Percentiles rank a stretch among this genome's conserved stretches.
These are phyloP conservation scores for Lomographa bimaculata DNA, from an alignment of 2,888 invertebrate species.

Conservation along the genomic window DNA sequence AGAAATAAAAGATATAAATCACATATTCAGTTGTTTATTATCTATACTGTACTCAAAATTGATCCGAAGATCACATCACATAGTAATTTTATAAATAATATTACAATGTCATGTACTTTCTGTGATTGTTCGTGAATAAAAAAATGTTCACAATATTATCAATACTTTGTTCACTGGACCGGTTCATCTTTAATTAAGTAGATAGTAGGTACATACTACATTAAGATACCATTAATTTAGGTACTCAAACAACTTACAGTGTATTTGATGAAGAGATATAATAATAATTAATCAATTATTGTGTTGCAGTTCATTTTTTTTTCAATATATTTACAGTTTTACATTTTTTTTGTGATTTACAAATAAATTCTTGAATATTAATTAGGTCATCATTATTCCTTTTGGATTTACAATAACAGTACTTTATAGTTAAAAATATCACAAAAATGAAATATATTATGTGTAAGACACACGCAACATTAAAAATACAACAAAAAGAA, in stretches of 20 bases:
- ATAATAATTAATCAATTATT: conserved; percentile 70
- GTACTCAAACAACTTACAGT: conserved; percentile 80
- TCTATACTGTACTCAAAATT: conserved; percentile 90
- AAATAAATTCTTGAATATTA: conserved; percentile 84
- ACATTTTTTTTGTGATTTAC: conserved; percentile 84
- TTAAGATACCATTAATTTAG: conserved; percentile 67
- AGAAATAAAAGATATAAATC: conserved; percentile 67
- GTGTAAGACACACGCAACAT: conserved; percentile 85
- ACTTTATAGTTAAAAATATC: conserved; percentile 85
- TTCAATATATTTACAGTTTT: conserved; percentile 84
- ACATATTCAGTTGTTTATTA: conserved; percentile 89
- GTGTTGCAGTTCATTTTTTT: conserved; percentile 82
- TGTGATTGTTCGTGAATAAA: conserved; percentile 82
- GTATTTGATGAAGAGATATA: conserved; percentile 78
- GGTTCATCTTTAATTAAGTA: conserved; percentile 75
- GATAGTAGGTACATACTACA: conserved; percentile 75
- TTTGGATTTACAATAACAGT: conserved; percentile 83
- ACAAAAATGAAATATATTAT: conserved; percentile 85
- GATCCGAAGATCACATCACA: conserved; percentile 89
- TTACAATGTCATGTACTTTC: conserved; percentile 84
- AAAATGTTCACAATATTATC: conserved; percentile 83
- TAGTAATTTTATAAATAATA: conserved; percentile 86
- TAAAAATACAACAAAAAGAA: conserved; percentile 83
- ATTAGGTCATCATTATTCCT: conserved; percentile 83
- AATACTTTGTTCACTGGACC: conserved; percentile 84